Evolutionary conservation across 30 jellyfish, hydroid and myxozoan species (phyloP).

Genomic region (Hydra vulgaris): DNA sequence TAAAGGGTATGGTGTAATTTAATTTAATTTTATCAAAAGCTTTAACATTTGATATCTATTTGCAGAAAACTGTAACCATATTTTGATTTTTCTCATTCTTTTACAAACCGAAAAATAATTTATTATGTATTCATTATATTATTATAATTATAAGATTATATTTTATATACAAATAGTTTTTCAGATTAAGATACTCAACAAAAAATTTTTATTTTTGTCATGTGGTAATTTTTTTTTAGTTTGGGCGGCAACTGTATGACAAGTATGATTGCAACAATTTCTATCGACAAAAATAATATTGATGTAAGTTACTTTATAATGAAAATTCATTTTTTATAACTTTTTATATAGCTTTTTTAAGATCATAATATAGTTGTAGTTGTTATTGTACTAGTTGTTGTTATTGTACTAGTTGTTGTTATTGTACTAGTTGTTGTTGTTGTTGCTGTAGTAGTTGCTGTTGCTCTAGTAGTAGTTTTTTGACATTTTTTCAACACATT

Average conservation of each 20-base stretch:
- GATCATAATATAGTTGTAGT: not conserved
- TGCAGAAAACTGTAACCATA: too few species aligned
- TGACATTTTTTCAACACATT: too few species aligned
- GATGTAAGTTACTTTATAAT: constrained; percentile 48
- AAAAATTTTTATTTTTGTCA: not conserved
- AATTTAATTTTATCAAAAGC: too few species aligned
- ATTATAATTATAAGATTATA: too few species aligned
- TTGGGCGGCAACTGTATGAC: constrained; percentile 98
- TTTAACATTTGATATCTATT: too few species aligned
- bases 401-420: not conserved
- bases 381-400: not conserved
- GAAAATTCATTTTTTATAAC: not conserved
- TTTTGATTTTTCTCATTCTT: too few species aligned
- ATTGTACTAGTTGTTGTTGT: not conserved
- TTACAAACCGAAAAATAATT: too few species aligned
- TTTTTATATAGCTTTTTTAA: not conserved
- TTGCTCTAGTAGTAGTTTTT: not conserved
- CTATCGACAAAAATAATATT: constrained; percentile 74
- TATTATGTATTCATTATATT: too few species aligned
- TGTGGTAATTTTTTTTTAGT: constrained; percentile 27
- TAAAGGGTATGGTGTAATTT: too few species aligned
- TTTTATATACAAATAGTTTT: too few species aligned
- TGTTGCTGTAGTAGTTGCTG: not conserved
- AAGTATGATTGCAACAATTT: constrained; percentile 92
- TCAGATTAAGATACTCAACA: too few species aligned